Conservation (phyloP, 2,888 invertebrate genomes). For the Zygogramma bicolorata region DNA sequence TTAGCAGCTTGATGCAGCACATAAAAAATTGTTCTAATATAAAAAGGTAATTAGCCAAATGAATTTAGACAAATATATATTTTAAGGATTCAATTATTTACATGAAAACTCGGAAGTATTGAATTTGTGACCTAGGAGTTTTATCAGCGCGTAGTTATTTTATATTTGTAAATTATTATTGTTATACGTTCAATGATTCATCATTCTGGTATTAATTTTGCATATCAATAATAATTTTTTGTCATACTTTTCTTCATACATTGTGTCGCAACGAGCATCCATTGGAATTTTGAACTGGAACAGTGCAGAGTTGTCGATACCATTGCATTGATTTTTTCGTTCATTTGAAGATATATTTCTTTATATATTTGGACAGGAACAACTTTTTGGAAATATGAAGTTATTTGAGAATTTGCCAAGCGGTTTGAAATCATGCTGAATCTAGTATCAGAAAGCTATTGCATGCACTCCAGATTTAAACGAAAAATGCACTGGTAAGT, state of each 20-base stretch:
- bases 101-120: conserved; percentile 38
- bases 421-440: too few relatives aligned
- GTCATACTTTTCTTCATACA: not conserved
- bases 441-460: too few relatives aligned
- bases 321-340: too few relatives aligned
- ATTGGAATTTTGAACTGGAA: too few relatives aligned
- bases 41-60: conserved; percentile 50
- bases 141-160: conserved; percentile 38
- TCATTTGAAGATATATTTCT: too few relatives aligned
- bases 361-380: too few relatives aligned
- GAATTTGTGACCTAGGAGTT: conserved; percentile 35
- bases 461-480: too few relatives aligned
- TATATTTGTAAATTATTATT: conserved; percentile 29
- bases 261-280: too few relatives aligned
- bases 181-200: conserved; percentile 1
- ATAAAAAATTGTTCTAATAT: conserved; percentile 47
- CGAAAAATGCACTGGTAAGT: too few relatives aligned
- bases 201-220: not conserved
- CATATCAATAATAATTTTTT: not conserved
- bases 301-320: too few relatives aligned
- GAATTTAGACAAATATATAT: conserved; percentile 36
- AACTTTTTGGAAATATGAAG: too few relatives aligned
- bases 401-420: too few relatives aligned
- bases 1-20: conserved; percentile 51
- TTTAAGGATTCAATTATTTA: conserved; percentile 37